Percentiles rank a stretch among this genome's conserved stretches.
These are phyloP conservation scores for Drosophila takahashii DNA, from an alignment of 1,140 invertebrate genomes.

Conservation along the genomic window DNA sequence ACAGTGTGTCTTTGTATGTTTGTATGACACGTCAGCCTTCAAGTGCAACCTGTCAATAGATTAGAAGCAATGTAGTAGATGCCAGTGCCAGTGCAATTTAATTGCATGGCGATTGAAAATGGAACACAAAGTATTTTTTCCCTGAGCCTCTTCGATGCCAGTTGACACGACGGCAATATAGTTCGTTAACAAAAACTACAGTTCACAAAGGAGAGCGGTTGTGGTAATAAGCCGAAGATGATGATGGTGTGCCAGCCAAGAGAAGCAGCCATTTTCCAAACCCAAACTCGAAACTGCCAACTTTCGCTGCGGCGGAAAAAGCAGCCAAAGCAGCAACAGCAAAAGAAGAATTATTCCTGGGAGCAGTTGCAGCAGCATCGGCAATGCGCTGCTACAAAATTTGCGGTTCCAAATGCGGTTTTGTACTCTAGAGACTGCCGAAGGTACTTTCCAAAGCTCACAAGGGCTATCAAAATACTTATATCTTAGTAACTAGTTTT, in stretches of 20 bases:
- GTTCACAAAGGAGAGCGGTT: slow-evolving; percentile 52
- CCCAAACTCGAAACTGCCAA: slow-evolving; percentile 19
- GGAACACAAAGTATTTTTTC: slow-evolving; percentile 1
- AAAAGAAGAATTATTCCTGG: slow-evolving; percentile 26
- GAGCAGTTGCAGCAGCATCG: slow-evolving; percentile 38
- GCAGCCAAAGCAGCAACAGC: neutral
- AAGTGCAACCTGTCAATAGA: slow-evolving; percentile 75
- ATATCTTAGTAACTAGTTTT: too few relatives aligned
- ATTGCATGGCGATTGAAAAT: slow-evolving; percentile 59
- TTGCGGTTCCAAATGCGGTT: slow-evolving; percentile 46
- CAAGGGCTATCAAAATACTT: neutral
- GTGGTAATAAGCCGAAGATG: slow-evolving; percentile 73
- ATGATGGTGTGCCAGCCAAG: slow-evolving; percentile 38
- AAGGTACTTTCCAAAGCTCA: slow-evolving; percentile 2
- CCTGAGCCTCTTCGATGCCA: slow-evolving; percentile 19
- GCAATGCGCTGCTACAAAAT: slow-evolving; percentile 52
- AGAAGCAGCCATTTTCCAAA: slow-evolving; percentile 21
- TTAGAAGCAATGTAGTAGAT: slow-evolving; percentile 49
- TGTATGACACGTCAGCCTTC: slow-evolving; percentile 48
- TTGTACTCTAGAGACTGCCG: neutral
- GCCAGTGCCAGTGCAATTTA: slow-evolving; percentile 59
- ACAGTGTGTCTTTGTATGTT: slow-evolving; percentile 31
- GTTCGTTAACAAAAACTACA: slow-evolving; percentile 43
- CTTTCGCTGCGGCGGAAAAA: slow-evolving; percentile 8
- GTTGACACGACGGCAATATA: slow-evolving; percentile 30